Conservation (phyloP, 2,888 invertebrate genomes). For the Andrena marginata region DNA sequence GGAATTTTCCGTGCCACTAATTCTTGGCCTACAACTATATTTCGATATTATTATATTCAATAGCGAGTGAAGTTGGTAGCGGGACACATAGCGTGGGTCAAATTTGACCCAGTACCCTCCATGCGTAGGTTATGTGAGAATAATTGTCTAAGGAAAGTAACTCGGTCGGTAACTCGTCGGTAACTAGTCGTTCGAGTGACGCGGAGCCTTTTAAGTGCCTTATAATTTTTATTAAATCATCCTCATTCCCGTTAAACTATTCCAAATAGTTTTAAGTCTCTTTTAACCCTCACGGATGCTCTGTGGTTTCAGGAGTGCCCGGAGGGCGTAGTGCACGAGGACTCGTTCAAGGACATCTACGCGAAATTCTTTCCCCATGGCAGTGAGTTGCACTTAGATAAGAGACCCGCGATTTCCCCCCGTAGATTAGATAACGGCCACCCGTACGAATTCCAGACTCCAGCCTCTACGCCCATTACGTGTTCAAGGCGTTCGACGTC, state of each 20-base stretch:
- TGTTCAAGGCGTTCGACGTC: conserved; percentile 99
- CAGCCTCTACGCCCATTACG: conserved; percentile 98
- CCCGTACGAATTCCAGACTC: conserved; percentile 90
- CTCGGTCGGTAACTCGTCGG: no score
- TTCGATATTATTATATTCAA: no score
- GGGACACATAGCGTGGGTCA: no score
- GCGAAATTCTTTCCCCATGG: conserved; percentile 99
- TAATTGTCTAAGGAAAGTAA: no score
- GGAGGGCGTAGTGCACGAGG: conserved; percentile 98
- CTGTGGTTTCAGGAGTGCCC: conserved; percentile 94
- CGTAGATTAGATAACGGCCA: conserved; percentile 65
- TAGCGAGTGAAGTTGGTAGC: no score
- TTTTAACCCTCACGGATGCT: neutral
- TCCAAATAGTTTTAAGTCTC: neutral
- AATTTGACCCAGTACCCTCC: no score
- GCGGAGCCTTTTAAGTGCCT: no score
- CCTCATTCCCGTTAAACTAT: neutral
- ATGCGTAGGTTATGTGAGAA: no score
- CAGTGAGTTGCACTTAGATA: conserved; percentile 90
- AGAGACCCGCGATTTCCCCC: conserved; percentile 59
- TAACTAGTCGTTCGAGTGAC: no score
- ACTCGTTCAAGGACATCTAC: conserved; percentile 98
- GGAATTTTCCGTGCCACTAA: no score
- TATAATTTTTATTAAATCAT: no score
- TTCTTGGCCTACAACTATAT: no score